Conservation (phyloP, 2,113 vertebrate species). For the Corythornis cristatus region DNA sequence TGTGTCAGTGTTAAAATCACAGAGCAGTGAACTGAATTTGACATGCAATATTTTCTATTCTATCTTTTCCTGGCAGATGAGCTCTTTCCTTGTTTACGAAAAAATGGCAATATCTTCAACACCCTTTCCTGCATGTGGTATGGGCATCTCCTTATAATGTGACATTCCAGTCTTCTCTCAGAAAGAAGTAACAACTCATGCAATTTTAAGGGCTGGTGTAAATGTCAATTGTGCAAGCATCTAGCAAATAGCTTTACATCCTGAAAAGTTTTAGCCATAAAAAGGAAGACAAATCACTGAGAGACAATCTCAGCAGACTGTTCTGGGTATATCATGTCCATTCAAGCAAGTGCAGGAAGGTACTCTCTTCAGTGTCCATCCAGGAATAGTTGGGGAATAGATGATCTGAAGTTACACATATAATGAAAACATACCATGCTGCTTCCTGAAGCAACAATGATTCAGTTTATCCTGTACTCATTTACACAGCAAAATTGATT, state of each 20-base stretch:
- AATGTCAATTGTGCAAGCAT: background rate
- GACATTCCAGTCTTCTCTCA: background rate
- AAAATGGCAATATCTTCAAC: background rate
- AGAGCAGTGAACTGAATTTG: background rate
- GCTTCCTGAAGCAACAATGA: background rate
- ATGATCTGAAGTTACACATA: background rate
- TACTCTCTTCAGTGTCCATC: background rate
- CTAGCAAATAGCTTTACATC: background rate
- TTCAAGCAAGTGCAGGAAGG: background rate
- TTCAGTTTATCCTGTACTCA: background rate
- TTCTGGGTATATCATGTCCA: background rate
- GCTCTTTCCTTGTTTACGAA: background rate
- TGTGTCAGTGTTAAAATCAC: slow-evolving; percentile 13
- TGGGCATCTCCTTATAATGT: background rate
- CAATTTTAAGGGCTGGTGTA: background rate
- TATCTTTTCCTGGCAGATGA: background rate
- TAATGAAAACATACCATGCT: background rate
- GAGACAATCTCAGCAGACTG: background rate
- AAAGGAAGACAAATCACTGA: background rate
- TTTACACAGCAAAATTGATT: background rate
- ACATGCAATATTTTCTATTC: background rate
- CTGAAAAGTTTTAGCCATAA: background rate
- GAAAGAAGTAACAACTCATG: background rate
- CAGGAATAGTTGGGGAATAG: background rate
- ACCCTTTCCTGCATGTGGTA: background rate